Percentiles rank a stretch among this genome's conserved stretches.
phyloP scores from a whole-genome alignment of 2,797 vertebrate genomes.

The Todus mexicanus region DNA sequence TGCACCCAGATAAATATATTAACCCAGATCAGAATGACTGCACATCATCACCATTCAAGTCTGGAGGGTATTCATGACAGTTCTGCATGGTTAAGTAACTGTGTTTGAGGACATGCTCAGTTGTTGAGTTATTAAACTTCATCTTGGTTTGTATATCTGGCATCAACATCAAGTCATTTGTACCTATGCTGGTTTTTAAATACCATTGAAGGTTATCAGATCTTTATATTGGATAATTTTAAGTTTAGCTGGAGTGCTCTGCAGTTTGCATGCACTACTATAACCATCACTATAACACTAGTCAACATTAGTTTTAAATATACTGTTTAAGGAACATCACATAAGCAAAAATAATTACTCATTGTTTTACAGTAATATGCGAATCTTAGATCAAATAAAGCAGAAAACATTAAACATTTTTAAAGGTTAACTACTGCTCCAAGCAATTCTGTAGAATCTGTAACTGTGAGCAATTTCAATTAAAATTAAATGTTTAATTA shows the following conservation, averaged over 20 bases:
- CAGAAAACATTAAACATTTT: conserved; percentile 31
- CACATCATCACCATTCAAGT: neutral
- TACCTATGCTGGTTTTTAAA: neutral
- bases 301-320: neutral
- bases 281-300: neutral
- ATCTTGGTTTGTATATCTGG: neutral
- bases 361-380: neutral
- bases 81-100: neutral
- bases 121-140: neutral
- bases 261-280: neutral
- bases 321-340: neutral
- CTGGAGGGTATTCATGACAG: neutral
- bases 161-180: neutral
- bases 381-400: conserved; percentile 20
- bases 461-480: conserved; percentile 55
- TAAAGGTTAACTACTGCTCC: conserved; percentile 4
- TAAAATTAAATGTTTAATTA: conserved; percentile 47
- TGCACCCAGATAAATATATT: neutral
- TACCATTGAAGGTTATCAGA: neutral
- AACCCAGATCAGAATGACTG: neutral
- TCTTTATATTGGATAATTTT: neutral
- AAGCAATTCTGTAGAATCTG: neutral
- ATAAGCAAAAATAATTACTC: neutral
- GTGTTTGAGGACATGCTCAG: neutral
- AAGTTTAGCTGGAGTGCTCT: neutral